Conservation (phyloP, 2,888 invertebrate genomes). For the Plusia festucae region DNA sequence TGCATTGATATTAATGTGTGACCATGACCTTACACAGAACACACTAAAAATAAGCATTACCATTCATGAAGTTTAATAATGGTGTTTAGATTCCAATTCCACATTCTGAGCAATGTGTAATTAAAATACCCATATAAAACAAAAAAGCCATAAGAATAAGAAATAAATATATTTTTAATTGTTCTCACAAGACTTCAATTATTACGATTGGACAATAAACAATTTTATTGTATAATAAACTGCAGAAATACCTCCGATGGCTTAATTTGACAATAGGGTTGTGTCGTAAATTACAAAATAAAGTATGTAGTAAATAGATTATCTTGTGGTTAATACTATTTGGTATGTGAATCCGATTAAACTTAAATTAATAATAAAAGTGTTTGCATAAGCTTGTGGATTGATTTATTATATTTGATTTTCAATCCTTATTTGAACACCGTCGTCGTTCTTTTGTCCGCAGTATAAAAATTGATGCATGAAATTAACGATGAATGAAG, state of each 20-base stretch:
- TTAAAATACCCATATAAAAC: background rate
- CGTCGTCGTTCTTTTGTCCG: no score
- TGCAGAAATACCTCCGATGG: slow-evolving; percentile 19
- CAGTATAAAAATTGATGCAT: no score
- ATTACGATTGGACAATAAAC: slow-evolving; percentile 10
- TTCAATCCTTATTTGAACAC: no score
- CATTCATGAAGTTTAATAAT: no score
- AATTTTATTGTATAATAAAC: slow-evolving; percentile 31
- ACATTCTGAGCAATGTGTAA: no score
- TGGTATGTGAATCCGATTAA: slow-evolving; percentile 39
- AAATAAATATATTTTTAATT: slow-evolving; percentile 3
- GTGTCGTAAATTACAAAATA: slow-evolving; percentile 27
- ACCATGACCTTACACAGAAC: no score
- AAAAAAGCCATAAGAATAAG: slow-evolving; percentile 1
- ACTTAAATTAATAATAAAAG: background rate
- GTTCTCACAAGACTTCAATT: slow-evolving; percentile 1
- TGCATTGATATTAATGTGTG: no score
- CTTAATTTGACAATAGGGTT: slow-evolving; percentile 22
- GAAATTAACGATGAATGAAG: no score
- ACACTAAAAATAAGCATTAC: no score
- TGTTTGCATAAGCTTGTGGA: background rate
- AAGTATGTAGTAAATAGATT: slow-evolving; percentile 14
- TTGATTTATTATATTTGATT: no score
- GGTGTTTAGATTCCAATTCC: no score
- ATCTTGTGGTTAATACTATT: slow-evolving; percentile 25